These are phyloP conservation scores for Lepidonotus clava DNA, from an alignment of 2,888 invertebrate species.

Conservation along the genomic window DNA sequence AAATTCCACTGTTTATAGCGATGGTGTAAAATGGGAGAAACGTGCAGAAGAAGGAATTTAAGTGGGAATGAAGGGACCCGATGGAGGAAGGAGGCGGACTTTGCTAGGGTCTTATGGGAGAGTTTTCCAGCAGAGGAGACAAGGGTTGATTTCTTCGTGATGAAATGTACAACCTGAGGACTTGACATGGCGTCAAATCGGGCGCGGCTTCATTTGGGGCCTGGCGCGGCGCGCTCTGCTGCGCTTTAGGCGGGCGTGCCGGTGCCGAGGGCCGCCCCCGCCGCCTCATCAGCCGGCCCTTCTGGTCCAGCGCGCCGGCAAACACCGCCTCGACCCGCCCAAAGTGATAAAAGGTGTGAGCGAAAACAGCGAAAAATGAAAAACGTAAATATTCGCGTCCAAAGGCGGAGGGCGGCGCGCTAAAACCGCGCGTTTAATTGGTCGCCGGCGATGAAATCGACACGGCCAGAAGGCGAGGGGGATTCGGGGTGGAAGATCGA, in stretches of 20 bases:
- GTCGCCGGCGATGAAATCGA: slow-evolving; percentile 14
- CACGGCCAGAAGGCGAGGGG: background rate
- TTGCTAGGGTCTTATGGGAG: background rate
- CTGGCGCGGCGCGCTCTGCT: background rate
- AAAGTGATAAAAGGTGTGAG: slow-evolving; percentile 52
- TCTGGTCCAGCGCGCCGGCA: slow-evolving; percentile 2
- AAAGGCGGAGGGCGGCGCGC: background rate
- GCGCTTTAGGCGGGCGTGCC: slow-evolving; percentile 26
- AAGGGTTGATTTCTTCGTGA: slow-evolving; percentile 13
- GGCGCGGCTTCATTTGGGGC: slow-evolving; percentile 5
- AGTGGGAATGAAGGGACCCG: background rate
- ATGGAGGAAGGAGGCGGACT: background rate
- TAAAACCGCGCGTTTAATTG: slow-evolving; percentile 22
- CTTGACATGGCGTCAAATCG: slow-evolving; percentile 33
- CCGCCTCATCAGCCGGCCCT: slow-evolving; percentile 36
- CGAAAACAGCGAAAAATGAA: slow-evolving; percentile 52
- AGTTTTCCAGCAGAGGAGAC: background rate
- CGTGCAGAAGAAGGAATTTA: background rate
- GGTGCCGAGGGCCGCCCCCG: background rate
- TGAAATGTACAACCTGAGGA: slow-evolving; percentile 39
- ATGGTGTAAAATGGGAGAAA: background rate
- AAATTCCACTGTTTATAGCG: too few species aligned
- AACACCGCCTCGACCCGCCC: slow-evolving; percentile 6
- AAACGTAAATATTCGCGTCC: slow-evolving; percentile 31
- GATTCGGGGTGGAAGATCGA: background rate